Conservation (phyloP, 2,888 invertebrate genomes). For the Homarus gammarus region DNA sequence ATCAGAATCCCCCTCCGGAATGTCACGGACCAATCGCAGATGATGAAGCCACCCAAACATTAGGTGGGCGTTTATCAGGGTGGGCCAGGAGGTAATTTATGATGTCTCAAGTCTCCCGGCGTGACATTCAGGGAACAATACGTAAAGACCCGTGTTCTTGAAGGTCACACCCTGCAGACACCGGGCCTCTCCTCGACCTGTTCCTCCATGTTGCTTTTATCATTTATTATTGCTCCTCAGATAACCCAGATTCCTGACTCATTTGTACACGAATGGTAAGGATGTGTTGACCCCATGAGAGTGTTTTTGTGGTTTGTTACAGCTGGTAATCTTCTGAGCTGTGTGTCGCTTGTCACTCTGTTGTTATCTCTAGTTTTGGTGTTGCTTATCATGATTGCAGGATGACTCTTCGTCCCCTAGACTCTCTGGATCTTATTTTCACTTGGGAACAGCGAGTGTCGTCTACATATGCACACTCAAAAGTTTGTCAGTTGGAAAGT, state of each 20-base stretch:
- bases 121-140: background rate
- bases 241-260: slow-evolving; percentile 2
- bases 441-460: no score
- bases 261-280: background rate
- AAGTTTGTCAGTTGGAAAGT: no score
- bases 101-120: background rate
- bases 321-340: no score
- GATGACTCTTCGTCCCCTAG: no score
- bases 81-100: slow-evolving; percentile 2
- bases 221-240: background rate
- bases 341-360: no score
- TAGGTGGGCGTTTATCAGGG: background rate
- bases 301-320: no score
- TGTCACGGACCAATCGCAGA: background rate
- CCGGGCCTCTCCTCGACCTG: background rate
- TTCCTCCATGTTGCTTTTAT: slow-evolving; percentile 2
- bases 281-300: background rate
- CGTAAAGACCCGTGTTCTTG: background rate
- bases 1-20: background rate
- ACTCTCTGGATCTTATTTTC: no score
- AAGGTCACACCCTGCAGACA: background rate
- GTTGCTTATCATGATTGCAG: no score
- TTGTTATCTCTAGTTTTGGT: no score
- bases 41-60: background rate
- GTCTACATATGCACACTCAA: no score